Percentiles rank a stretch among this genome's conserved stretches.
Conservation (phyloP, 2,113 vertebrate species). For the Leucopsar rothschildi region DNA sequence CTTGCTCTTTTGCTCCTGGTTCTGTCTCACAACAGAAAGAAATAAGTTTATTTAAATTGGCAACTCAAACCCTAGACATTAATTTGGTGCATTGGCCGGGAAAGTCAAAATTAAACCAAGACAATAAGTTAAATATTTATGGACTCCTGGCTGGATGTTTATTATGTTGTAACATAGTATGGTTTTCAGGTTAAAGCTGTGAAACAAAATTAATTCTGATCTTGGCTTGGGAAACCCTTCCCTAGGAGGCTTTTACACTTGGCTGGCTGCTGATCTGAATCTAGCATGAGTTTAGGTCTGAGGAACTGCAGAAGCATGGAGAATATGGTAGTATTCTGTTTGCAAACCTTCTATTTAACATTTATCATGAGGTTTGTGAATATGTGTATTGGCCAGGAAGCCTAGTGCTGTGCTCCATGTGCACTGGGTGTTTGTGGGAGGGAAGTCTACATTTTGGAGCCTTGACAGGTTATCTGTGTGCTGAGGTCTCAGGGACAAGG, state of each 20-base stretch:
- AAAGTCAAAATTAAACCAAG: too few relatives aligned
- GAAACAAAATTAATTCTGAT: background rate
- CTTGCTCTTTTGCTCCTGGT: too few relatives aligned
- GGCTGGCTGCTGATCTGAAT: background rate
- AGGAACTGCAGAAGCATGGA: background rate
- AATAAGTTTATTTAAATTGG: too few relatives aligned
- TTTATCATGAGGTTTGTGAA: background rate
- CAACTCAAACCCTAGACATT: too few relatives aligned
- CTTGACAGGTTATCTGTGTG: background rate
- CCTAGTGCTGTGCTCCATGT: accelerated
- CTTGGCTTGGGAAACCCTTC: background rate
- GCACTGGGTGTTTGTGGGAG: background rate
- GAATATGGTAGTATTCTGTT: background rate
- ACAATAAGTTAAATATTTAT: background rate
- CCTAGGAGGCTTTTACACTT: background rate
- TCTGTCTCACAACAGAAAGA: too few relatives aligned
- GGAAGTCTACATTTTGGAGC: background rate
- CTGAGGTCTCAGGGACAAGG: background rate
- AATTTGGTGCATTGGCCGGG: too few relatives aligned
- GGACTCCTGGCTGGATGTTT: background rate
- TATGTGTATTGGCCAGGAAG: background rate
- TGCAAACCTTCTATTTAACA: background rate
- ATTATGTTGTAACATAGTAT: background rate
- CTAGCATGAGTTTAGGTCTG: accelerated
- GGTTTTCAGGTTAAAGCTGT: background rate